Percentiles rank a stretch among this genome's conserved stretches.
Conservation (phyloP, 2,797 vertebrate species). For the Coregonus sp. region DNA sequence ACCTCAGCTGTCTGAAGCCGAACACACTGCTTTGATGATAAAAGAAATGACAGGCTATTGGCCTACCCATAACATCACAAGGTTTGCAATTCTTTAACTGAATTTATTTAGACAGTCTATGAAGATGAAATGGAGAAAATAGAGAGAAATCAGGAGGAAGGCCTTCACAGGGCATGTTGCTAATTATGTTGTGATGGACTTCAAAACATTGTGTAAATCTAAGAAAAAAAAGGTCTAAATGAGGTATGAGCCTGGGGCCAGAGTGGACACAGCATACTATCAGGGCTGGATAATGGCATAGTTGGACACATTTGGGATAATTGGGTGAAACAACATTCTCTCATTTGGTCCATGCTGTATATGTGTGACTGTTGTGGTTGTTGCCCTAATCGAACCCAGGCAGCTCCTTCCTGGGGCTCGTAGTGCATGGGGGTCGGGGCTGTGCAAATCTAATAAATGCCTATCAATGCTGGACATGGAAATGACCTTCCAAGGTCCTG, state of each 20-base stretch:
- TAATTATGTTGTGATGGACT: neutral
- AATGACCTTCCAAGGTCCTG: conserved; percentile 44
- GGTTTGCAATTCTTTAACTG: neutral
- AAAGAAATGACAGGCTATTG: conserved; percentile 1
- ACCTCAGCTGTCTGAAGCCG: conserved; percentile 14
- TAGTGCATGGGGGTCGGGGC: conserved; percentile 28
- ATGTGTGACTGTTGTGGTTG: too few species aligned
- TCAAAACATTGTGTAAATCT: neutral
- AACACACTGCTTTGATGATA: conserved; percentile 17
- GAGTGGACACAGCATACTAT: too few species aligned
- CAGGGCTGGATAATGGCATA: conserved; percentile 1
- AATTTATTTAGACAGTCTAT: conserved; percentile 8
- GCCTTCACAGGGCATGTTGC: neutral
- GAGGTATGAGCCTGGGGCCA: conserved; percentile 11
- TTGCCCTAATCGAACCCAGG: conserved; percentile 46
- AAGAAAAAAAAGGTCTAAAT: neutral
- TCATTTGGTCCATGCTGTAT: too few species aligned
- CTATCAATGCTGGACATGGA: conserved; percentile 55
- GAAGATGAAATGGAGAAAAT: neutral
- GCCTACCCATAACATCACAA: neutral
- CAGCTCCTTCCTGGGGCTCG: conserved; percentile 50
- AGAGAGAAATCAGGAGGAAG: neutral
- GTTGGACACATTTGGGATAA: conserved; percentile 38
- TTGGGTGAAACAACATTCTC: too few species aligned
- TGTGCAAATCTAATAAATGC: conserved; percentile 59